Evolutionary conservation across 2,797 vertebrate species (phyloP).

Genomic region (Miichthys miiuy): DNA sequence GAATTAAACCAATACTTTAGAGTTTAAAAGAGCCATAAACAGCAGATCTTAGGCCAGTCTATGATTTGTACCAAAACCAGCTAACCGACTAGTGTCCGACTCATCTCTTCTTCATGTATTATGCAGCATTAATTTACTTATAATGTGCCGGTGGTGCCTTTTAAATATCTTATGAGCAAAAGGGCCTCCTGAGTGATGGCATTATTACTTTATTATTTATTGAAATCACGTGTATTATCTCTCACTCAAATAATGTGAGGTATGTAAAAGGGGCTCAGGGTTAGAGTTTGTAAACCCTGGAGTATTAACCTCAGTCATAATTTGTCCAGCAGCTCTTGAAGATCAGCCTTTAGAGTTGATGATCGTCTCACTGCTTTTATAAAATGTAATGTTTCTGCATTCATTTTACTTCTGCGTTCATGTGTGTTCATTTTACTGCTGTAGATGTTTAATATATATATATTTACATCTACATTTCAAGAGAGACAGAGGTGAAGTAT

Average conservation of each 20-base stretch:
- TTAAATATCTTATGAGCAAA: conserved; percentile 67
- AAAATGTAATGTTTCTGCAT: no score
- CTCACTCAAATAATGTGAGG: conserved; percentile 15
- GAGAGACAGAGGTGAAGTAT: no score
- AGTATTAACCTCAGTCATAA: conserved; percentile 5
- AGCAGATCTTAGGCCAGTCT: not conserved
- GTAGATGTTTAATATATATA: no score
- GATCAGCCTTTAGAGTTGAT: not conserved
- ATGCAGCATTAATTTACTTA: conserved; percentile 64
- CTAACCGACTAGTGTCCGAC: not conserved
- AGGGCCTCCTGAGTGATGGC: conserved; percentile 22
- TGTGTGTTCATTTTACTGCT: no score
- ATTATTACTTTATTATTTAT: conserved; percentile 72
- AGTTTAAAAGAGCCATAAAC: conserved; percentile 15
- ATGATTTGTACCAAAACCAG: not conserved
- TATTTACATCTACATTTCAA: no score
- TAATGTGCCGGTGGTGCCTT: conserved; percentile 45
- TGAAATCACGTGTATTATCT: conserved; percentile 39
- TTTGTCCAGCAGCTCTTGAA: not conserved
- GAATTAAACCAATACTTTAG: no score
- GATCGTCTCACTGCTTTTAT: not conserved
- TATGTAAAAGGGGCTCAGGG: conserved; percentile 4
- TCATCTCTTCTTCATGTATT: conserved; percentile 61
- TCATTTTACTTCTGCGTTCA: no score
- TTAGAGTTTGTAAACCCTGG: not conserved